These are phyloP conservation scores for Brenthis ino DNA, from an alignment of 2,888 invertebrate genomes.

Conservation along the genomic window DNA sequence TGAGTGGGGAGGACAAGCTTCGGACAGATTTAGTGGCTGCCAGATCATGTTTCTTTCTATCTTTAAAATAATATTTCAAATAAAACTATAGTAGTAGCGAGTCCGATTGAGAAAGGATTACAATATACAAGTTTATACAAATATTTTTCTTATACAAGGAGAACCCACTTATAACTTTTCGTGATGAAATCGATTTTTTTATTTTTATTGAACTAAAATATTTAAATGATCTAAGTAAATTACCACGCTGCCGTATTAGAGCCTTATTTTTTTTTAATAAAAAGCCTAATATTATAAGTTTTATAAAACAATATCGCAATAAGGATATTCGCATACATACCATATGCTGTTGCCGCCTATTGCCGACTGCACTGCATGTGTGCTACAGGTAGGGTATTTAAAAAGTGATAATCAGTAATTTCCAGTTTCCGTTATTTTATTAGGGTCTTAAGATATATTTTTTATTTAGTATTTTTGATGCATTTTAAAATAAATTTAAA, in stretches of 20 bases:
- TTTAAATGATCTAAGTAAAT: too few species aligned
- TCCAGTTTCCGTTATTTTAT: not conserved
- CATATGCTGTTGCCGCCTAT: not conserved
- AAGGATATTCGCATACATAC: not conserved
- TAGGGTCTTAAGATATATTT: not conserved
- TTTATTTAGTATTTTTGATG: not conserved
- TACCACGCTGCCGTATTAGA: too few species aligned
- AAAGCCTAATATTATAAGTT: too few species aligned
- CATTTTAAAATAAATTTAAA: too few species aligned
- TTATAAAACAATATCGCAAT: not conserved
- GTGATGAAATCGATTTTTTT: too few species aligned
- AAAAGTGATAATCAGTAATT: not conserved
- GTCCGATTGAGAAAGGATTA: too few species aligned
- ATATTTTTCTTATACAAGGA: too few species aligned
- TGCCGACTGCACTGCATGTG: not conserved
- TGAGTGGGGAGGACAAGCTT: constrained; percentile 47
- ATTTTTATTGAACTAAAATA: too few species aligned
- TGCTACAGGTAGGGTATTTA: not conserved
- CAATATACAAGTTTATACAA: too few species aligned
- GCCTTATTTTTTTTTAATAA: too few species aligned
- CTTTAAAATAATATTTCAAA: constrained; percentile 1
- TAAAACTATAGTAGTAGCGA: not conserved
- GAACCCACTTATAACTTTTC: too few species aligned
- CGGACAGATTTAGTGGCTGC: constrained; percentile 46
- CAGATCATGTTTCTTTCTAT: constrained; percentile 42